Percentiles rank a stretch among this genome's conserved stretches.
phyloP scores from a whole-genome alignment of 2,113 vertebrate species.

The Cricetomys ansorgei region DNA sequence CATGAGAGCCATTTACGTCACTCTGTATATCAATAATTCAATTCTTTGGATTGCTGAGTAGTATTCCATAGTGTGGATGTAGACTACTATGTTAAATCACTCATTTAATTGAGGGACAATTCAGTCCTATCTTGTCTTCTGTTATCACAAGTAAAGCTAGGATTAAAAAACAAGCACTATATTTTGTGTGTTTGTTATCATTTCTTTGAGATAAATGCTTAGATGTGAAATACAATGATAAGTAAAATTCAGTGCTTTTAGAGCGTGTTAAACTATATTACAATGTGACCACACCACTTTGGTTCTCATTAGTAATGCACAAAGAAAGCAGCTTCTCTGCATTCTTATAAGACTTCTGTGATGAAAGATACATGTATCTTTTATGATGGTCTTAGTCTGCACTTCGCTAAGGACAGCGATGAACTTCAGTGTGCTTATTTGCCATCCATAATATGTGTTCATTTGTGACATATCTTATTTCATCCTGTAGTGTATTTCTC shows the following conservation, averaged over 20 bases:
- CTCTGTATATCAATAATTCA: not conserved
- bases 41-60: slow-evolving; percentile 29
- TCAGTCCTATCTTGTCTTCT: not conserved
- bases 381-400: not conserved
- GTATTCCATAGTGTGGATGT: not conserved
- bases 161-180: not conserved
- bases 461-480: not conserved
- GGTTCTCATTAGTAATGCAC: not conserved
- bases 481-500: not conserved
- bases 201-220: not conserved
- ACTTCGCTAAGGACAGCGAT: not conserved
- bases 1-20: not conserved
- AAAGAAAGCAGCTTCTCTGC: not conserved
- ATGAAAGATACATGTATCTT: not conserved
- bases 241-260: not conserved
- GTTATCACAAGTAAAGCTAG: not conserved
- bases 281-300: not conserved
- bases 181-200: not conserved
- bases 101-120: not conserved
- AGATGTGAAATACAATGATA: not conserved
- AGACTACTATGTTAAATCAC: not conserved
- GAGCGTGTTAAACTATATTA: not conserved
- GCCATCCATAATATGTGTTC: not conserved
- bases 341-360: not conserved
- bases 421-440: not conserved